Evolutionary conservation across 2,797 vertebrate genomes (phyloP), one percentile per base, ranked within the genome.

Genomic region (Artibeus lituratus): DNA sequence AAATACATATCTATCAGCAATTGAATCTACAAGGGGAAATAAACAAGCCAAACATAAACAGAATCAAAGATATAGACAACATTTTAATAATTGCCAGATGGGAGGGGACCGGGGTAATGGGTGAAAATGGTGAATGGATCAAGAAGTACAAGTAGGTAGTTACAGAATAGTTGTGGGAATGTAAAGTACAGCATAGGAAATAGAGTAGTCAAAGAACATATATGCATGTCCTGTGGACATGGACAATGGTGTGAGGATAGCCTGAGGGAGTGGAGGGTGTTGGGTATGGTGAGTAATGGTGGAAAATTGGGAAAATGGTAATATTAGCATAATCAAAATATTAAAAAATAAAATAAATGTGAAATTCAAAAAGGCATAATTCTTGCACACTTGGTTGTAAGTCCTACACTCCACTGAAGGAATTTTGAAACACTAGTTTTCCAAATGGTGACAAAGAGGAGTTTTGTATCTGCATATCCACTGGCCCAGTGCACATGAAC

Each of bases 401-500:
- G 99, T 99, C 96, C 99, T 99, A 26, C 99, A 99, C 94, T 99
- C 99, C 88, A 99, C 98, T 0, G 80, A 99, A 97, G 37, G 99
- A 99, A 94, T 99, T 99, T 97, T 99, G 99, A 94, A 99, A 99
- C 97, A 99, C 98, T 0, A 99, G 98, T 80, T 99, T 99, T 32
- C 99, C 99, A 83, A 99, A 99, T 0, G 98, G 97, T 0, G 98
- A 98, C 47, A 98, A 98, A 4, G 99, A 97, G 2, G 99, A 98
- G 10, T 99, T 99, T 70, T 99, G 97, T 24, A 99, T 97, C 84
- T 99, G 99, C 59, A 98, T 98, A 86, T 99, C 99, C 97, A 99
- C 98, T 78, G 99, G 98, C 49, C 98, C 98, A 94, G 99, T 97
- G 8, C 99, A 99, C 4, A 98, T 95, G 67, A 99, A 97, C 99